Percentiles rank a stretch among this genome's conserved stretches.
Evolutionary conservation across 2,797 vertebrate species (phyloP).

Genomic region (Myripristis jacobus): DNA sequence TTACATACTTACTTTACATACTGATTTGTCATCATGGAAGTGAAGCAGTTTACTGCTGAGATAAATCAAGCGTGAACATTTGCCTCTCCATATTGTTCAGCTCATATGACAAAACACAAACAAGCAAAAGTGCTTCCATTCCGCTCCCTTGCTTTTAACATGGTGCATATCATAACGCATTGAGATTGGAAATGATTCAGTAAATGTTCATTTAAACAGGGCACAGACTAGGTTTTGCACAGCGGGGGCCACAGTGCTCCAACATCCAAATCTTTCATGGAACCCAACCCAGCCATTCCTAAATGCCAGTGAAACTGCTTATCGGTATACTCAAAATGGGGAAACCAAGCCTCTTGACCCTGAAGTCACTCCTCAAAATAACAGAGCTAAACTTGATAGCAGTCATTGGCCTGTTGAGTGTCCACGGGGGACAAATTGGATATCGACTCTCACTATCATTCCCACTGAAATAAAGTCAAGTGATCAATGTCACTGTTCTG

Average conservation of each 20-base stretch:
- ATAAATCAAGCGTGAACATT: too few relatives aligned
- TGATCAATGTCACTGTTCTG: constrained; percentile 51
- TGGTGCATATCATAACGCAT: not conserved
- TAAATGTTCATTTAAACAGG: not conserved
- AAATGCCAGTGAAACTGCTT: not conserved
- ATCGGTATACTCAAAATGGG: constrained; percentile 13
- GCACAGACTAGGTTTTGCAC: not conserved
- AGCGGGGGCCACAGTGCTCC: not conserved
- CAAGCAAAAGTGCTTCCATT: too few relatives aligned
- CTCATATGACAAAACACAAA: not conserved
- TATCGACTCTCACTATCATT: constrained; percentile 38
- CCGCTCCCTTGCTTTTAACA: not conserved
- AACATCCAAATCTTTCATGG: constrained; percentile 36
- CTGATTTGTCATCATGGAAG: too few relatives aligned
- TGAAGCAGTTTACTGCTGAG: too few relatives aligned
- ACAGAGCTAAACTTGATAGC: constrained; percentile 3
- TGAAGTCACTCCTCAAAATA: constrained; percentile 19
- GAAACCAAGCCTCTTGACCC: not conserved
- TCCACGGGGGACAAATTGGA: constrained; percentile 45
- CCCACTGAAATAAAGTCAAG: constrained; percentile 48
- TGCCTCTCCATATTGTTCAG: too few relatives aligned
- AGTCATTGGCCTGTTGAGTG: constrained; percentile 19
- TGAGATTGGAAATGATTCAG: not conserved
- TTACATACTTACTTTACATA: not conserved
- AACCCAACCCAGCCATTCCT: constrained; percentile 6